Conservation (phyloP, 2,888 invertebrate species). For the Tricholauxania praeusta region DNA sequence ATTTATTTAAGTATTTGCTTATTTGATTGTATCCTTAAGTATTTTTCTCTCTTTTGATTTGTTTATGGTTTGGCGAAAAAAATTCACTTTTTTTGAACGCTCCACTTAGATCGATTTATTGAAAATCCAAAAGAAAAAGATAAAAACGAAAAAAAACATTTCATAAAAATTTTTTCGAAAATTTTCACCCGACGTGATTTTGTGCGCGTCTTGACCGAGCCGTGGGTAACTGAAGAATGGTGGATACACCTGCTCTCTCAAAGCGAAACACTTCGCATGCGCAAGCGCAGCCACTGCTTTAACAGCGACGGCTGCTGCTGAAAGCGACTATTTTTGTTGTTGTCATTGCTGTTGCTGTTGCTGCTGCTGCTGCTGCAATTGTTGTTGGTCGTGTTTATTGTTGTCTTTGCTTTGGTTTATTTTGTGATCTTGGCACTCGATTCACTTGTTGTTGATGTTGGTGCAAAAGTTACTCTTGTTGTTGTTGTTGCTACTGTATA, state of each 20-base stretch:
- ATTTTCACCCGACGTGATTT: slow-evolving; percentile 33
- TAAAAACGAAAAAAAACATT: too few species aligned
- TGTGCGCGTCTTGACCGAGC: slow-evolving; percentile 67
- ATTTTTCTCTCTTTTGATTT: not conserved
- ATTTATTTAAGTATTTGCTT: not conserved
- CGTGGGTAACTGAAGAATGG: slow-evolving; percentile 69
- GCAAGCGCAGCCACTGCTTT: slow-evolving; percentile 47
- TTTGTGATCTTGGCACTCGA: slow-evolving; percentile 41
- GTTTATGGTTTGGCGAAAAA: not conserved
- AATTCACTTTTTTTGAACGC: not conserved
- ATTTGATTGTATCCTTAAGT: too few species aligned
- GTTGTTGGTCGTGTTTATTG: slow-evolving; percentile 26
- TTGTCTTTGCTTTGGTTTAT: slow-evolving; percentile 32
- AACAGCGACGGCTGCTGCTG: slow-evolving; percentile 25
- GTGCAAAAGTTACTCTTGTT: slow-evolving; percentile 1
- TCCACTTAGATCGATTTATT: too few species aligned
- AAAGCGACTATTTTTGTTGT: slow-evolving; percentile 27
- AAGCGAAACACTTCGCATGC: slow-evolving; percentile 68
- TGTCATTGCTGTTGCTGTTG: slow-evolving; percentile 17
- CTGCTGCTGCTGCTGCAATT: slow-evolving; percentile 14
- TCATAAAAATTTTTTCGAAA: too few species aligned
- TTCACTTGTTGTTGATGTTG: slow-evolving; percentile 25
- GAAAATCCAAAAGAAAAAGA: too few species aligned
- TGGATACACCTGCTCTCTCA: slow-evolving; percentile 69
- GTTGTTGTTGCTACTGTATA: slow-evolving; percentile 17